Percentiles rank a stretch among this genome's conserved stretches.
phyloP scores from a whole-genome alignment of 2,797 vertebrate genomes.

The Odontamblyopus rebecca region DNA sequence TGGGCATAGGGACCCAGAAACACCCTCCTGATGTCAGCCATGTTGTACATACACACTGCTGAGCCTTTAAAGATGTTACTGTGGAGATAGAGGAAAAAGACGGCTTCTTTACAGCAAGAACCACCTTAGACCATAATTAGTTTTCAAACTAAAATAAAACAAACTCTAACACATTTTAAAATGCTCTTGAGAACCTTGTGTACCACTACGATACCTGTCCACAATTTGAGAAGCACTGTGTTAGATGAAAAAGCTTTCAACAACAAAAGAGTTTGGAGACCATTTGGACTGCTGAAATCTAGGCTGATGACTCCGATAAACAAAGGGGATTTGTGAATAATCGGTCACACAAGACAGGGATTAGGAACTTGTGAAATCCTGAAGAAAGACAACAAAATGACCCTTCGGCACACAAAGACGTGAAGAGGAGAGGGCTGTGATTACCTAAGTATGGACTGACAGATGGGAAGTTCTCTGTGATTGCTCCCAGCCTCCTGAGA shows the following conservation, averaged over 20 bases:
- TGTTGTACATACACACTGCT: constrained; percentile 96
- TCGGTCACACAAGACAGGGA: constrained; percentile 48
- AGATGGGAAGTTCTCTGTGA: constrained; percentile 67
- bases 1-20: constrained; percentile 97
- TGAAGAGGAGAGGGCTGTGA: constrained; percentile 53
- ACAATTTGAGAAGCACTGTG: background rate
- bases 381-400: constrained; percentile 67
- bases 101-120: background rate
- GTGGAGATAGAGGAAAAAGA: constrained; percentile 11
- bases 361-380: constrained; percentile 56
- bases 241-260: constrained; percentile 6
- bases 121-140: background rate
- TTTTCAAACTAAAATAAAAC: background rate
- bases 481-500: constrained; percentile 70
- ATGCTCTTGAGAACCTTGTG: background rate
- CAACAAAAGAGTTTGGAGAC: constrained; percentile 14
- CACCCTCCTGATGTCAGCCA: constrained; percentile 94
- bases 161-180: background rate
- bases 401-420: constrained; percentile 61
- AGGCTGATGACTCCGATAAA: constrained; percentile 34
- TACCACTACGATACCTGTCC: background rate
- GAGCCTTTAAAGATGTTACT: constrained; percentile 99
- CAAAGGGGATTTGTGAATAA: constrained; percentile 45
- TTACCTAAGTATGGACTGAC: constrained; percentile 66
- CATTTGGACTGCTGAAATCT: constrained; percentile 12